Evolutionary conservation across 2,888 invertebrate species (phyloP), one percentile per base, ranked within the genome.

Genomic region (Archips crataeganus): DNA sequence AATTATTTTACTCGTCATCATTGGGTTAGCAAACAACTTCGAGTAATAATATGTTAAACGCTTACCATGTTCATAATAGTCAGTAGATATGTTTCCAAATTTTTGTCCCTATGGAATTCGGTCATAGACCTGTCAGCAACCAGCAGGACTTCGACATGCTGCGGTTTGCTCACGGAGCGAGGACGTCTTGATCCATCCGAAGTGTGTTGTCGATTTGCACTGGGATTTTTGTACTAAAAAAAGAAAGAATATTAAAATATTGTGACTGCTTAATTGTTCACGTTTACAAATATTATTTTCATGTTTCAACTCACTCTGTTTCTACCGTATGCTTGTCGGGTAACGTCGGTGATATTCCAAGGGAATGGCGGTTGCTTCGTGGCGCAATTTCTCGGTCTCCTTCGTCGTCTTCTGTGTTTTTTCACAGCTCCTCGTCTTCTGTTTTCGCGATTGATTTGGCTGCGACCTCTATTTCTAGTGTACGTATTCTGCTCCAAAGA

Each of bases 41-140:
- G 32, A 39, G 9, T 57, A 11, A 3, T 10, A 3, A 59, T 11
- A 1, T 47, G 47, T 15, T 0, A 32, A 34, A 34, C n/a, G 34
- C 91, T 89, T 90, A 96, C 98, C 97, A 98, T 98, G 88, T 98
- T 98, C 98, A 98, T 98, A 78, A 98, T 97, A 68, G 98, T 98
- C 69, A 98, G 95, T 42, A 98, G 95, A 90, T 98, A 98, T 8
- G 96, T 97, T 87, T 98, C 97, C 79, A 98, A 95, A 85, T 97
- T 97, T 84, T 97, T 97, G 81, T 97, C 96, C 82, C 97, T 96
- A 91, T 98, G 98, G 87, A 98, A 98, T 69, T 97, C 96, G 79
- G 97, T 96, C 98, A 98, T 98, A 79, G 97, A 96, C 71, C 96
- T 95, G 93, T 98, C 98, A 51, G 98, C 98, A 68, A 98, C 98